These are phyloP conservation scores for Asarcornis scutulata DNA, from an alignment of 2,113 vertebrate species.

Conservation along the genomic window DNA sequence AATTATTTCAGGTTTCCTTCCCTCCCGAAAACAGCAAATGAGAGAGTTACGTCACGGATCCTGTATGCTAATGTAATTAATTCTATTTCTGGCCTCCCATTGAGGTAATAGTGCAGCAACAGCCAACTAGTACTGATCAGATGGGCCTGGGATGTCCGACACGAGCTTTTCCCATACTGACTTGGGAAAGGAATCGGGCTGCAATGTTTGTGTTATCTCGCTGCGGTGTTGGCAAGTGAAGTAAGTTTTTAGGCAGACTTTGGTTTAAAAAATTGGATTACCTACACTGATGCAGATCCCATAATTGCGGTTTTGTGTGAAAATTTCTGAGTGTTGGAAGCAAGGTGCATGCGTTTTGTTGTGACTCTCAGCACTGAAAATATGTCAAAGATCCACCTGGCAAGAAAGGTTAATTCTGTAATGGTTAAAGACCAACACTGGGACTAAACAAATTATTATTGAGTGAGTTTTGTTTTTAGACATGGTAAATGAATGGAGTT, in stretches of 20 bases:
- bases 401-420: background rate
- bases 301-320: background rate
- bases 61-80: slow-evolving; percentile 45
- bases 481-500: background rate
- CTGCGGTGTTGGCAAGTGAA: background rate
- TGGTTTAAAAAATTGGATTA: background rate
- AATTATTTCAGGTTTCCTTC: slow-evolving; percentile 64
- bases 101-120: slow-evolving; percentile 18
- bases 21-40: background rate
- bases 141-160: slow-evolving; percentile 14
- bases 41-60: slow-evolving; percentile 14
- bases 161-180: slow-evolving; percentile 22
- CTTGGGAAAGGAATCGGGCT: background rate
- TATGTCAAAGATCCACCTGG: background rate
- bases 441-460: background rate
- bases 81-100: slow-evolving; percentile 56
- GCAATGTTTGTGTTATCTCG: background rate
- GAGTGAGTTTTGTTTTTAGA: background rate
- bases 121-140: background rate
- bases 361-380: background rate
- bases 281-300: background rate
- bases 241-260: background rate
- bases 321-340: background rate
- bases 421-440: background rate
- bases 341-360: background rate